Base-by-base conservation (phyloP, 2,888 invertebrate species). In the Acleris laterana region DNA sequence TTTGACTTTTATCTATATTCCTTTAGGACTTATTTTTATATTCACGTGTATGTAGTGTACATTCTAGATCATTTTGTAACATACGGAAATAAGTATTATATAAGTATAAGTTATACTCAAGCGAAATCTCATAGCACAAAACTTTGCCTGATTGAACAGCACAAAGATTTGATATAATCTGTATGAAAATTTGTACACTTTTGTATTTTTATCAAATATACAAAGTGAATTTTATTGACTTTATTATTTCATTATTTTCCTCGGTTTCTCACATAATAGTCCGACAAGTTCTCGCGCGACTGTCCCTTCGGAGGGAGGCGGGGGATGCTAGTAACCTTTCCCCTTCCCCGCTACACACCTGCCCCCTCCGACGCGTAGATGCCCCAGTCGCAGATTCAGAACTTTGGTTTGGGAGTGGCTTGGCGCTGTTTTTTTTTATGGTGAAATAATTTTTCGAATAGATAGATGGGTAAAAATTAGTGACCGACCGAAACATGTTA, bases 131-230 rank as follows among this genome's bases (percentile, higher is more conserved):
- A 58, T 28, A 68, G 70, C 70, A 68, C 70, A 70, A 70, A 70
- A 64, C 69, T 76, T 76, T 77, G 77, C 75, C 74, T 79, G 72
- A 70, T 72, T 71, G 65, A 72, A 71, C 79, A 83, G 88, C 88
- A 86, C 88, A 88, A 86, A 75, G 62, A 70, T 76, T 78, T 74
- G 70, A 69, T 83, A 80, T 77, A 48, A 67, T 63, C 46, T 51
- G 48, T 83, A 77, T 84, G 78, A 80, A 77, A 76, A 80, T 82
- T 84, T 88, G 83, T 88, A 88, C 86, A 88, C 86, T 86, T 88
- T 88, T 87, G 85, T 88, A 88, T 87, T 88, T 87, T 85, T 65
- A 65, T 81, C 79, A 83, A 88, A 86, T 84, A 84, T 87, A 86
- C 83, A 74, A 84, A 84, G 81, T 85, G 85, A 82, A 79, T 79